A percentile compares a stretch with the other conserved stretches of the same genome.
phyloP scores from a whole-genome alignment of 2,888 invertebrate genomes.

The Megalurothrips usitatus region DNA sequence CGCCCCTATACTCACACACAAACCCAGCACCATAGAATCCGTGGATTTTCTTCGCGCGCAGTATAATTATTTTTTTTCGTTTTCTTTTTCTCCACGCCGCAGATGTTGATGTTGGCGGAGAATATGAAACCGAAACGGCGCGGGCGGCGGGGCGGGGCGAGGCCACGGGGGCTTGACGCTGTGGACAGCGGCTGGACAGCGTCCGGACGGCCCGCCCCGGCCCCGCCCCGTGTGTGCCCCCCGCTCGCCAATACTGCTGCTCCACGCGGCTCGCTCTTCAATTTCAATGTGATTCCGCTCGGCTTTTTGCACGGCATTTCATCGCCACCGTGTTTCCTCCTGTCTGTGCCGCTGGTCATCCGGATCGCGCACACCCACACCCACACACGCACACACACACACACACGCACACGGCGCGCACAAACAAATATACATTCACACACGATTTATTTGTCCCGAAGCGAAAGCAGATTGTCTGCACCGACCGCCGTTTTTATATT shows the following conservation, averaged over 20 bases:
- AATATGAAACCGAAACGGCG: neutral
- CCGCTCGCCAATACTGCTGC: neutral
- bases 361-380: neutral
- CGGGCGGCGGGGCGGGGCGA: neutral
- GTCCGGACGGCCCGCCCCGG: neutral
- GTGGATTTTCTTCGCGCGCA: too few relatives aligned
- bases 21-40: too few relatives aligned
- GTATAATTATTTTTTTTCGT: too few relatives aligned
- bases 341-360: neutral
- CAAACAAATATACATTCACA: neutral
- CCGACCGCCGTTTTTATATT: neutral
- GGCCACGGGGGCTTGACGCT: neutral
- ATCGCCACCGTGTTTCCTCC: neutral
- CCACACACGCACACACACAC: neutral
- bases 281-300: slow-evolving; percentile 10
- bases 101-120: too few relatives aligned
- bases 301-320: neutral
- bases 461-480: neutral
- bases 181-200: neutral
- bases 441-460: slow-evolving; percentile 3
- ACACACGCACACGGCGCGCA: too few relatives aligned
- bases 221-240: too few relatives aligned
- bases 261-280: neutral
- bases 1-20: too few relatives aligned
- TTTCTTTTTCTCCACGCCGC: too few relatives aligned